Evolutionary conservation across 2,113 vertebrate genomes (phyloP).

Genomic region (Melanerpes formicivorus): DNA sequence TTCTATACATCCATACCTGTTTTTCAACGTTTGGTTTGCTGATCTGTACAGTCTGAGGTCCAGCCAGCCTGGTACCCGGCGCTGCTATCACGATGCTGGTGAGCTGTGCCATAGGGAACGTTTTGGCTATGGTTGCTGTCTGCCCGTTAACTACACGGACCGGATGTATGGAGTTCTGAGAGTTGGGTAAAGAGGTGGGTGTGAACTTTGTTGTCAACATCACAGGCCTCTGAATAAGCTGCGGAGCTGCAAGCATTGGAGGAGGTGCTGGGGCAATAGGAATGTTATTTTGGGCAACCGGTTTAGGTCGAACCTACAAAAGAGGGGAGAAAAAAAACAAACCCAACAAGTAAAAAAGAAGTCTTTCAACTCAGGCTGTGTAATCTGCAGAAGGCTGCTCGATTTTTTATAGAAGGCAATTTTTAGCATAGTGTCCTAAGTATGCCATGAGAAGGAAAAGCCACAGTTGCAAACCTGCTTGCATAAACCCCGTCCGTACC

Average conservation of each 20-base stretch:
- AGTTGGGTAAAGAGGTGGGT: conserved; percentile 84
- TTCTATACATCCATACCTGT: conserved; percentile 80
- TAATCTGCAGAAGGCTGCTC: not conserved
- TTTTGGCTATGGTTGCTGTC: conserved; percentile 87
- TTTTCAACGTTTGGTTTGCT: conserved; percentile 91
- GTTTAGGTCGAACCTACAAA: conserved; percentile 91
- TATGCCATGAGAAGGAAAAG: not conserved
- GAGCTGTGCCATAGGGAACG: conserved; percentile 87
- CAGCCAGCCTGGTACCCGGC: conserved; percentile 81
- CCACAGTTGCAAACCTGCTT: conserved; percentile 25
- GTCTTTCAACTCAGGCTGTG: not conserved
- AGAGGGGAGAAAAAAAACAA: not conserved
- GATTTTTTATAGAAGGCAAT: not conserved
- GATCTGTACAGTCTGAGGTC: conserved; percentile 92
- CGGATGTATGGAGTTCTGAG: conserved; percentile 94
- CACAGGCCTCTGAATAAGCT: conserved; percentile 93
- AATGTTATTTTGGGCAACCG: conserved; percentile 90
- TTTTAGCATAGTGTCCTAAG: conserved; percentile 3
- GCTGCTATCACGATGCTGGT: conserved; percentile 96
- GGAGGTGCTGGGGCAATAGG: conserved; percentile 96
- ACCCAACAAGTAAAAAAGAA: not conserved
- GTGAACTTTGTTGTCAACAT: conserved; percentile 95
- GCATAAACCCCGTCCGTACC: not conserved
- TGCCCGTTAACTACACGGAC: conserved; percentile 97
- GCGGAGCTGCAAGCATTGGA: conserved; percentile 96